Conservation (phyloP, 2,113 vertebrate species). For the Colossoma macropomum region DNA sequence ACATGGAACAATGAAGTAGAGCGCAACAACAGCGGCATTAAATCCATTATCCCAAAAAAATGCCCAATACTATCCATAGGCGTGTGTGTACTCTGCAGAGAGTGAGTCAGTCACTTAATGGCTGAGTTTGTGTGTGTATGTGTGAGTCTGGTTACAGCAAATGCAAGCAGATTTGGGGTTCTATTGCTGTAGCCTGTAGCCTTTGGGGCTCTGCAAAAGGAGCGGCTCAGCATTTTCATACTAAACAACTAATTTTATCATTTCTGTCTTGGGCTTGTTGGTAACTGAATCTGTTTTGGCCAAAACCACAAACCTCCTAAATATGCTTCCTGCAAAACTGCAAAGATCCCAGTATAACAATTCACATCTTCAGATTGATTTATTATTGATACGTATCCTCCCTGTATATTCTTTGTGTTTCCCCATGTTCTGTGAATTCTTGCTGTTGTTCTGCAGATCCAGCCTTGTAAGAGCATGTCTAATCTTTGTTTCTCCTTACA, state of each 20-base stretch:
- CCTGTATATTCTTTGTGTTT: too few species aligned
- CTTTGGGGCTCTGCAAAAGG: not conserved
- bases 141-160: constrained; percentile 16
- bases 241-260: not conserved
- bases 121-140: not conserved
- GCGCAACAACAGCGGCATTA: constrained; percentile 64
- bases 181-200: not conserved
- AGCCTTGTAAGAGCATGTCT: too few species aligned
- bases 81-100: constrained; percentile 39
- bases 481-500: too few species aligned
- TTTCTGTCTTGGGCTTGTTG: not conserved
- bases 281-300: not conserved
- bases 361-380: not conserved
- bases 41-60: constrained; percentile 72
- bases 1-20: constrained; percentile 70
- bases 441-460: too few species aligned
- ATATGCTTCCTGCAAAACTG: not conserved
- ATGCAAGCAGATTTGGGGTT: not conserved
- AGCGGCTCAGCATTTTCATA: not conserved
- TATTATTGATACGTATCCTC: not conserved
- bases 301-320: not conserved
- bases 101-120: constrained; percentile 49
- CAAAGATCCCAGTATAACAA: not conserved
- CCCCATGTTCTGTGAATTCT: too few species aligned
- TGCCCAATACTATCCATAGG: constrained; percentile 33